Evolutionary conservation across 2,797 vertebrate genomes (phyloP), one percentile per base, ranked within the genome.

Genomic region (Zalophus californianus): DNA sequence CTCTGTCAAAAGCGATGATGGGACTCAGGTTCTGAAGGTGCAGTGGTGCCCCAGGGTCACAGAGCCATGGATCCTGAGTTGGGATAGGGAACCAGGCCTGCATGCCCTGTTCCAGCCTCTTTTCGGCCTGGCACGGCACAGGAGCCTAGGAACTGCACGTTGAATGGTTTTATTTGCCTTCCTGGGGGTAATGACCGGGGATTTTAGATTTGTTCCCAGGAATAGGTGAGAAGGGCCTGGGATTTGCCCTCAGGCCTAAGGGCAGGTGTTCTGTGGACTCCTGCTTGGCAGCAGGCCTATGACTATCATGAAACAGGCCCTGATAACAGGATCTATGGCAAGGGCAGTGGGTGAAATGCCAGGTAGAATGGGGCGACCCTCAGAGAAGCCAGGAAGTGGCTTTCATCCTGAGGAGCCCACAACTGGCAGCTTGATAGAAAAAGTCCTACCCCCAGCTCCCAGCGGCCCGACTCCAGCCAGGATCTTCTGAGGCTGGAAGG

Each of bases 81-180:
- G 10, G 20, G 32, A 44, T 50, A 10, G 16, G 50, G 16, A 94
- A 62, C 21, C 54, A 6, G 79, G 21, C 5, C 35, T 54, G 29
- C 27, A 9, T 6, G 23, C 44, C 79, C 12, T 50, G 21, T 8
- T 35, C 66, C 38, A 41, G 75, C 1, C 7, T 73, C 29, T 18
- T 79, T 58, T 79, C 7, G 0, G 21, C 62, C 52, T 87, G 64
- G 44, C 66, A 64, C 2, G 0, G 29, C 54, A 15, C 56, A 32
- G 52, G 54, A 18, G 25, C 35, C 25, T 16, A 41, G 90, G 82
- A 88, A 77, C 58, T 82, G 32, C 16, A 4, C 32, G 68, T 29
- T 25, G 44, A 83, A n/a, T n/a, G 84, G 15, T 21, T 96, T 82
- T 97, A 73, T 97, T 96, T 97, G 77, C 54, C 52, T 96, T 96